These are phyloP conservation scores for Amiota minor DNA, from an alignment of 2,888 invertebrate species.

Conservation along the genomic window DNA sequence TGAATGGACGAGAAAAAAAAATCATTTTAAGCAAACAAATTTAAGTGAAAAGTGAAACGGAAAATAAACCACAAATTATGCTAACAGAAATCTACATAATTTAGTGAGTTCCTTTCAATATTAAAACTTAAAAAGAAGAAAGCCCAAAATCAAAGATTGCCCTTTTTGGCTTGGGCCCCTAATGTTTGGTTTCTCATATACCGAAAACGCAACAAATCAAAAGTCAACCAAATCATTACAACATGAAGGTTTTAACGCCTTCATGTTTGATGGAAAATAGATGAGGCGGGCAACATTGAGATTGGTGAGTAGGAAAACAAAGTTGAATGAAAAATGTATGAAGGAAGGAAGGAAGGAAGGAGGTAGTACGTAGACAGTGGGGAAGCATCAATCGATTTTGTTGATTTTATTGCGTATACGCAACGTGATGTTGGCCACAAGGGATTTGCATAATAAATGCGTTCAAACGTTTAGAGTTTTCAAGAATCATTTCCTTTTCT, in stretches of 20 bases:
- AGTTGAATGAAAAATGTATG: too few species aligned
- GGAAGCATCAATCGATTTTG: slow-evolving; percentile 60
- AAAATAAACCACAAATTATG: slow-evolving; percentile 50
- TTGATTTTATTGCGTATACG: slow-evolving; percentile 49
- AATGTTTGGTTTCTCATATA: background rate
- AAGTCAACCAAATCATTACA: background rate
- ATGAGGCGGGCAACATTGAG: too few species aligned
- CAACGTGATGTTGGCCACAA: slow-evolving; percentile 54
- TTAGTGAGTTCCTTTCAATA: slow-evolving; percentile 52
- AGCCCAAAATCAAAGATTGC: slow-evolving; percentile 6
- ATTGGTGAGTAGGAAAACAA: too few species aligned
- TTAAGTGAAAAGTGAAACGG: slow-evolving; percentile 12
- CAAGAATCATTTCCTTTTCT: too few species aligned
- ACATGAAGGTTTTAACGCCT: too few species aligned
- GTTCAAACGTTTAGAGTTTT: background rate
- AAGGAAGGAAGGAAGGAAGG: too few species aligned
- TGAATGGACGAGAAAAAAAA: slow-evolving; percentile 21
- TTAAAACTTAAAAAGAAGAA: background rate
- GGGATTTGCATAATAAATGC: slow-evolving; percentile 64
- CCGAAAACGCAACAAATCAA: slow-evolving; percentile 21
- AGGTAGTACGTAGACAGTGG: too few species aligned
- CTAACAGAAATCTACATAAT: slow-evolving; percentile 66
- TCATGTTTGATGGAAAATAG: too few species aligned
- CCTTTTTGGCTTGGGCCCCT: background rate
- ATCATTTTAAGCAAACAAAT: background rate